A percentile compares a stretch with the other conserved stretches of the same genome.
Conservation (phyloP, 2,888 invertebrate genomes). For the Spilosoma lubricipeda region DNA sequence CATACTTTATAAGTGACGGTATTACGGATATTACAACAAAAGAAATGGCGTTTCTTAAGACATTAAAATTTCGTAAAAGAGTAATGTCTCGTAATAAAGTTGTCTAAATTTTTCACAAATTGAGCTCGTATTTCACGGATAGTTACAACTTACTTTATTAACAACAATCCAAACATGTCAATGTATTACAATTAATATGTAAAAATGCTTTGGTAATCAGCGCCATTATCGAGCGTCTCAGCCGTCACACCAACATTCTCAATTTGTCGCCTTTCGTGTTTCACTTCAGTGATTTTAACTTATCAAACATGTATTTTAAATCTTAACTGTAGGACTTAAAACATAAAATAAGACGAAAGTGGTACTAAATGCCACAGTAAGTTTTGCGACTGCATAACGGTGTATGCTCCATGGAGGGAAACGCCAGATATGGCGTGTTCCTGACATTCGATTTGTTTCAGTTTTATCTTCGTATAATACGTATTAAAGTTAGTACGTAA, state of each 20-base stretch:
- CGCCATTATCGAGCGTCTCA: constrained; percentile 48
- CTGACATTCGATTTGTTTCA: constrained; percentile 80
- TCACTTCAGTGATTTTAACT: constrained; percentile 26
- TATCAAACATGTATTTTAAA: constrained; percentile 23
- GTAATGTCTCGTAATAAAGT: constrained; percentile 3
- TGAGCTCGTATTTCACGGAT: constrained; percentile 27
- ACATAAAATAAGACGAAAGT: constrained; percentile 33
- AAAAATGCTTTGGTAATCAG: constrained; percentile 44
- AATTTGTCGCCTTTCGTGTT: constrained; percentile 63
- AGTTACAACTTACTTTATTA: constrained; percentile 26
- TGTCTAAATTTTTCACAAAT: constrained; percentile 37
- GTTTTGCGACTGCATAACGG: constrained; percentile 69
- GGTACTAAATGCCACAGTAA: constrained; percentile 40
- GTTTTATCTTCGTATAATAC: constrained; percentile 64
- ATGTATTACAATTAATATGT: constrained; percentile 47
- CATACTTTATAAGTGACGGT: neutral
- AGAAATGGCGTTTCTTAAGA: neutral
- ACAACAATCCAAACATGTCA: constrained; percentile 36
- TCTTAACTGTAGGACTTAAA: constrained; percentile 37
- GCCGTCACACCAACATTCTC: constrained; percentile 59
- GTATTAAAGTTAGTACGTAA: constrained; percentile 32
- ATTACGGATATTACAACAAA: neutral
- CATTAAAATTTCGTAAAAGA: neutral
- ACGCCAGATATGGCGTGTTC: constrained; percentile 71
- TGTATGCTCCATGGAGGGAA: constrained; percentile 57